Conservation (phyloP, 2,888 invertebrate genomes). For the Lepidochitona cinerea region DNA sequence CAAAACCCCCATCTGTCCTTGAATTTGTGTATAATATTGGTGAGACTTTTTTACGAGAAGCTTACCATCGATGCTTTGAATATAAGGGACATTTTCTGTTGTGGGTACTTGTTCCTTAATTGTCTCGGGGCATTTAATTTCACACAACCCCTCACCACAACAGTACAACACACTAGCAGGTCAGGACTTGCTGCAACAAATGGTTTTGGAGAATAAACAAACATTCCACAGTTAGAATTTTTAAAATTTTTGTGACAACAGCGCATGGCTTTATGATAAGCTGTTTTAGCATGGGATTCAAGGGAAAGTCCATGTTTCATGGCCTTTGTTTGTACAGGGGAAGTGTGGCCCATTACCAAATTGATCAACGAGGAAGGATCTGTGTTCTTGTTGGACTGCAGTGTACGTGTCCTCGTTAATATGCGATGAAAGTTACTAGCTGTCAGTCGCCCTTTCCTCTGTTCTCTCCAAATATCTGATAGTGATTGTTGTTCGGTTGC, state of each 20-base stretch:
- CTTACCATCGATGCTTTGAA: background rate
- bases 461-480: background rate
- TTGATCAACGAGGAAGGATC: background rate
- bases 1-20: constrained; percentile 12
- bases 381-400: background rate
- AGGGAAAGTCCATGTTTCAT: constrained; percentile 30
- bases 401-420: background rate
- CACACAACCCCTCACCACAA: constrained; percentile 19
- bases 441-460: background rate
- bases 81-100: background rate
- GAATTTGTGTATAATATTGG: constrained; percentile 13
- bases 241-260: constrained; percentile 19
- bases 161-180: constrained; percentile 19
- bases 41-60: background rate
- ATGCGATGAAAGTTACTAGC: background rate
- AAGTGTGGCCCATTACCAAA: constrained; percentile 10
- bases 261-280: constrained; percentile 11
- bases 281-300: constrained; percentile 20
- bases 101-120: background rate
- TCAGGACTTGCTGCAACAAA: constrained; percentile 27
- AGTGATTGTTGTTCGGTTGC: too few relatives aligned
- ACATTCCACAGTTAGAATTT: constrained; percentile 13
- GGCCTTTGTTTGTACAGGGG: constrained; percentile 10
- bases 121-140: background rate
- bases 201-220: background rate